Conservation (phyloP, 2,888 invertebrate genomes). For the Tachystola acroxantha region DNA sequence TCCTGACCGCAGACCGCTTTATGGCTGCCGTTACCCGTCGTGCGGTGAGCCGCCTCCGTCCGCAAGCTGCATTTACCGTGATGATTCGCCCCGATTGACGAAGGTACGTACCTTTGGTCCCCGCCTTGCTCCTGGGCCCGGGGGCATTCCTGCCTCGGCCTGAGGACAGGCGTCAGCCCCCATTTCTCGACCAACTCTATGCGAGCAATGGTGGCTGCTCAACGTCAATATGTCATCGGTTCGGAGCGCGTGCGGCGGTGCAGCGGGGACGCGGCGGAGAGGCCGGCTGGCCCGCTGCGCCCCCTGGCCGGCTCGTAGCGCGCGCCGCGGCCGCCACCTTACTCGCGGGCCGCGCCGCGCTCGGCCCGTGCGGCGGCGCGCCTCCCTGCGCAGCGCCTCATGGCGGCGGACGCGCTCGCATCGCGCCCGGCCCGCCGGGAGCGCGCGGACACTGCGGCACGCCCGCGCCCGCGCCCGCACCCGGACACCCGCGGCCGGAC, state of each 20-base stretch:
- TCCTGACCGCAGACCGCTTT: slow-evolving; percentile 46
- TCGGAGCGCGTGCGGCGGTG: slow-evolving; percentile 50
- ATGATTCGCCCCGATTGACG: too few relatives aligned
- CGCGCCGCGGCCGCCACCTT: slow-evolving; percentile 53
- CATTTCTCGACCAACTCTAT: slow-evolving; percentile 98
- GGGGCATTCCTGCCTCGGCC: slow-evolving; percentile 97
- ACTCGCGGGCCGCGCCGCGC: slow-evolving; percentile 41
- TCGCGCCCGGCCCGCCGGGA: slow-evolving; percentile 40
- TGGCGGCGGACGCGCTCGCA: slow-evolving; percentile 34
- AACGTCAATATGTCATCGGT: slow-evolving; percentile 71
- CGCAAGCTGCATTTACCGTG: slow-evolving; percentile 4
- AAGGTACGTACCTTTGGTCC: slow-evolving; percentile 84
- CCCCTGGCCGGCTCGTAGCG: slow-evolving; percentile 59
- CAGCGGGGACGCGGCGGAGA: slow-evolving; percentile 56
- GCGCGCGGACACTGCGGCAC: slow-evolving; percentile 48
- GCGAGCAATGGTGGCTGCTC: slow-evolving; percentile 96
- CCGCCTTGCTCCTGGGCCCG: slow-evolving; percentile 84
- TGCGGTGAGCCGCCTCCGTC: slow-evolving; percentile 20
- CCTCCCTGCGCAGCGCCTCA: slow-evolving; percentile 34
- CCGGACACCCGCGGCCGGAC: slow-evolving; percentile 21
- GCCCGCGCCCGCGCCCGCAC: too few relatives aligned
- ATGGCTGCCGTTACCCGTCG: slow-evolving; percentile 26
- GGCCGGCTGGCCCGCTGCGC: slow-evolving; percentile 65
- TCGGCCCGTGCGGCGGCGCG: slow-evolving; percentile 25
- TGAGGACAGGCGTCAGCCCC: slow-evolving; percentile 98